phyloP scores from a whole-genome alignment of 2,113 vertebrate species.

The Lamprologus lemairii region DNA sequence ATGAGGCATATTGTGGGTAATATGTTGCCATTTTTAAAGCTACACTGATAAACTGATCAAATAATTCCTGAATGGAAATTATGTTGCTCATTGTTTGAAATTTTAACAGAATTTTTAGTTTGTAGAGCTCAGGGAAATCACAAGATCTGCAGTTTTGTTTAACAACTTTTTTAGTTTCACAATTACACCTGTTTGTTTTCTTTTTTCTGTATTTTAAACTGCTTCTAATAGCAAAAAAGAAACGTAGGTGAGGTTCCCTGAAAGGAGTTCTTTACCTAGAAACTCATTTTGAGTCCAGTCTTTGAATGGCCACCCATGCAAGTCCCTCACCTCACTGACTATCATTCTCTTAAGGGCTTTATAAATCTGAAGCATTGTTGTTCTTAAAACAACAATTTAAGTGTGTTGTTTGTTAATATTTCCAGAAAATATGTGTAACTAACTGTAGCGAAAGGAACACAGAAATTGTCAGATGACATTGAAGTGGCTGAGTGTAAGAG shows the following conservation, averaged over 20 bases:
- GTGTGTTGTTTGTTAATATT: neutral
- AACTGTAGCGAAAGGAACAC: neutral
- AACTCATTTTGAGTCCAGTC: neutral
- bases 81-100: neutral
- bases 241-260: neutral
- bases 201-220: neutral
- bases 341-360: neutral
- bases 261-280: neutral
- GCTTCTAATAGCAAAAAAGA: neutral
- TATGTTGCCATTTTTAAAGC: neutral
- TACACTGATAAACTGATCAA: neutral
- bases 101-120: neutral
- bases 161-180: neutral
- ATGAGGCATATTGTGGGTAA: neutral
- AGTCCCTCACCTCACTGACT: neutral
- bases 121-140: neutral
- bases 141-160: neutral
- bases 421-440: neutral
- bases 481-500: neutral
- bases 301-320: neutral
- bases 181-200: neutral
- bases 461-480: neutral
- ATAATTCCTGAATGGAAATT: neutral
- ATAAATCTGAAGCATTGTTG: neutral
- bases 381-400: neutral